Conservation (phyloP, 2,797 vertebrate genomes). For the Myotis vivesi region DNA sequence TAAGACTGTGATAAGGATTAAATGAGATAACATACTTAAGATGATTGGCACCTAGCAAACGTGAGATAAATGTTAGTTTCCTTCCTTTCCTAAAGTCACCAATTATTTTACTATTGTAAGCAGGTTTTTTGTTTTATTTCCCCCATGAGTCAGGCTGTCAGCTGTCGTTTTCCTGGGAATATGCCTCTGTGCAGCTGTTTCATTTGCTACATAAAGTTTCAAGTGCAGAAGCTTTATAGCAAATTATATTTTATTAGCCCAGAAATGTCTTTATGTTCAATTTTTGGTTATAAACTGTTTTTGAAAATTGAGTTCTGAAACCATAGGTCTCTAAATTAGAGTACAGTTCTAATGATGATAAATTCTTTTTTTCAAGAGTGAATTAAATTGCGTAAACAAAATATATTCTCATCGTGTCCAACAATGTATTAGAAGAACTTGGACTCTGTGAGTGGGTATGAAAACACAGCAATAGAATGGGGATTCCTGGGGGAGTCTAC, state of each 20-base stretch:
- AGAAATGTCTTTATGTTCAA: constrained; percentile 5
- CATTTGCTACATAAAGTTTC: constrained; percentile 47
- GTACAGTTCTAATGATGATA: constrained; percentile 18
- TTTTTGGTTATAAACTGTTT: constrained; percentile 6
- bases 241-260: constrained; percentile 37
- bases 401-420: background rate
- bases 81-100: background rate
- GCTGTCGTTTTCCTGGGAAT: constrained; percentile 17
- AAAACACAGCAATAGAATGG: background rate
- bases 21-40: constrained; percentile 1
- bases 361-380: background rate
- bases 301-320: constrained; percentile 48
- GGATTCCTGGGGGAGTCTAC: background rate
- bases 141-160: background rate
- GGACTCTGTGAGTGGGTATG: background rate
- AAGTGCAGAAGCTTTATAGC: background rate
- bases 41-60: background rate
- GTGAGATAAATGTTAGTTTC: background rate
- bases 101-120: constrained; percentile 34
- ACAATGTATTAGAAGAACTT: background rate
- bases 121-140: constrained; percentile 22
- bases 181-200: background rate
- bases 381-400: constrained; percentile 42
- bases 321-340: background rate
- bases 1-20: background rate